These are phyloP conservation scores for Chromobotia macracanthus DNA, from an alignment of 2,797 vertebrate genomes.

Conservation along the genomic window DNA sequence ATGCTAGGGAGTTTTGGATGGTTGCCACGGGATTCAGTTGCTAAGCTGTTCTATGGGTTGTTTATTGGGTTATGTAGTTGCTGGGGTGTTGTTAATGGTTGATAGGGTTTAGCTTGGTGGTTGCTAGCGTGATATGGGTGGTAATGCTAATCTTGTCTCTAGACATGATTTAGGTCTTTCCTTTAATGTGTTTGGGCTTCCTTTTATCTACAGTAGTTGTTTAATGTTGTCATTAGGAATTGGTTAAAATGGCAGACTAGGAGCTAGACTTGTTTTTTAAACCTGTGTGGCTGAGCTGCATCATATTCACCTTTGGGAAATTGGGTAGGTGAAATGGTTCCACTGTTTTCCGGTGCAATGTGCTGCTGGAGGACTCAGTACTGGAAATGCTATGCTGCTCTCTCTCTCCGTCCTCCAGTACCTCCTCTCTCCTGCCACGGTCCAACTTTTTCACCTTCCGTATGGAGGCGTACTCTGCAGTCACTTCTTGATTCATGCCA, in stretches of 20 bases:
- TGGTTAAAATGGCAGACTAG: no score
- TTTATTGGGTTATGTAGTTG: neutral
- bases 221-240: no score
- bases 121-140: neutral
- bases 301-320: constrained; percentile 77
- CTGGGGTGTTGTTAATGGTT: neutral
- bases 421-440: constrained; percentile 72
- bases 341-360: constrained; percentile 66
- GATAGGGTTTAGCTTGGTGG: neutral
- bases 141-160: neutral
- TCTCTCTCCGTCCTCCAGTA: constrained; percentile 66
- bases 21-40: neutral
- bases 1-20: neutral
- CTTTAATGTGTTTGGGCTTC: no score
- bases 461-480: constrained; percentile 77
- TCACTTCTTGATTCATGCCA: constrained; percentile 67
- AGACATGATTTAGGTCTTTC: no score
- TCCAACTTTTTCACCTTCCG: constrained; percentile 78
- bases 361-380: constrained; percentile 71
- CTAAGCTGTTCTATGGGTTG: neutral
- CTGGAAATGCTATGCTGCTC: constrained; percentile 74
- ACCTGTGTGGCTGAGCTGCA: neutral
- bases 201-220: no score
- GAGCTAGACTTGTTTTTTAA: neutral
- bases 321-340: constrained; percentile 78